Conservation (phyloP, 2,888 invertebrate genomes). For the Asteroscopus sphinx region DNA sequence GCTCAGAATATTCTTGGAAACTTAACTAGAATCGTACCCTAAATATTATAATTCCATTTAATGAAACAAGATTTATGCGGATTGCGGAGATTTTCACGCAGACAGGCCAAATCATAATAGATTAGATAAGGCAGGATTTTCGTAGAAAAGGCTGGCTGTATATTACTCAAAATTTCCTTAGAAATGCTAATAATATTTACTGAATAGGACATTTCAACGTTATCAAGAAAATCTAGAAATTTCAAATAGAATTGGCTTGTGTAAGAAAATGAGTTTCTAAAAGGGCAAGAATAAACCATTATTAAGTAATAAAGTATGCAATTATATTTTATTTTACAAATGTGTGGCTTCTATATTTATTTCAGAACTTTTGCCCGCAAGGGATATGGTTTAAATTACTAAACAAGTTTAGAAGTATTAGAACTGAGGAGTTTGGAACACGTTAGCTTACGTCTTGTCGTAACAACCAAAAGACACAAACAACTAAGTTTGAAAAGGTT, state of each 20-base stretch:
- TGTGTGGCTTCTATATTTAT: constrained; percentile 36
- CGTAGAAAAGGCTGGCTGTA: not conserved
- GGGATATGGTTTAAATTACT: too few species aligned
- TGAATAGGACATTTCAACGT: not conserved
- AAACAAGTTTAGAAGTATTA: too few species aligned
- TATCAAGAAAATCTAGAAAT: not conserved
- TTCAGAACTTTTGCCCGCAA: not conserved
- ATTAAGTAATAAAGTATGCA: constrained; percentile 13
- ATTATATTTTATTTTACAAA: constrained; percentile 30
- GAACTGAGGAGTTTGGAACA: too few species aligned
- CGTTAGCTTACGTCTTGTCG: too few species aligned
- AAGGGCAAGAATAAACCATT: constrained; percentile 17
- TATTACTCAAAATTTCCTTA: not conserved
- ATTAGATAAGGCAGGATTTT: not conserved
- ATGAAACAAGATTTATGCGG: too few species aligned
- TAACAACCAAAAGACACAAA: too few species aligned
- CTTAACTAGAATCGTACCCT: not conserved
- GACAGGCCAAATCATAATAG: not conserved
- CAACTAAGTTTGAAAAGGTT: too few species aligned
- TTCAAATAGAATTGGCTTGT: not conserved
- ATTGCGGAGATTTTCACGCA: not conserved
- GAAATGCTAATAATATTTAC: not conserved
- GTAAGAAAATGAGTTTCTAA: constrained; percentile 4
- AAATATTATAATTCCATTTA: too few species aligned
- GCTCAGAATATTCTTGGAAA: not conserved